Conservation (phyloP, 2,113 vertebrate genomes). For the Dicentrarchus labrax region DNA sequence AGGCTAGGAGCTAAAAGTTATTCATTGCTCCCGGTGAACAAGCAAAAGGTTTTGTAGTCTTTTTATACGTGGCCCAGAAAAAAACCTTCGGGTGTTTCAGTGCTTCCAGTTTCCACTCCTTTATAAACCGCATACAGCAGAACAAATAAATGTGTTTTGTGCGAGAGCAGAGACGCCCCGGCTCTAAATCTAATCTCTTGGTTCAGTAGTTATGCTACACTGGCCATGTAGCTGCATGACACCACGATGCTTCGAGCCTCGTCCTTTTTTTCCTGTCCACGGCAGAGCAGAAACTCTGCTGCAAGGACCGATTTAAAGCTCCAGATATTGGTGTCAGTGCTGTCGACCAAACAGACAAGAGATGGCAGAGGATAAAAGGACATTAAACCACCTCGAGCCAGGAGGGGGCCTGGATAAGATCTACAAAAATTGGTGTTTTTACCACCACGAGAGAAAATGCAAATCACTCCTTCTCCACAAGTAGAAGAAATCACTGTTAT, state of each 20-base stretch:
- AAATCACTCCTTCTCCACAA: slow-evolving; percentile 9
- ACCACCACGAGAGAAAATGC: slow-evolving; percentile 32
- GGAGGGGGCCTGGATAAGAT: slow-evolving; percentile 42
- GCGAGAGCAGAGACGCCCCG: not conserved
- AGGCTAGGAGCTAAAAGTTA: slow-evolving; percentile 39
- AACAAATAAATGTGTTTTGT: slow-evolving; percentile 59
- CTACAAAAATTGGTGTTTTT: slow-evolving; percentile 23
- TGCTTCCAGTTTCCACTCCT: slow-evolving; percentile 40
- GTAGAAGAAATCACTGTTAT: slow-evolving; percentile 34
- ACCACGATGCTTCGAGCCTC: slow-evolving; percentile 20
- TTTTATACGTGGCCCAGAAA: slow-evolving; percentile 31
- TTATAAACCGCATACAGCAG: slow-evolving; percentile 44
- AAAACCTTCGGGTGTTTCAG: slow-evolving; percentile 33
- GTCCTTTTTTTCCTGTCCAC: not conserved
- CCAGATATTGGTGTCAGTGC: slow-evolving; percentile 42
- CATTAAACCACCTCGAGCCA: slow-evolving; percentile 47
- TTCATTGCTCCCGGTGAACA: slow-evolving; percentile 39
- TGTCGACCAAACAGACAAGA: slow-evolving; percentile 40
- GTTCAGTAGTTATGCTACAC: slow-evolving; percentile 63
- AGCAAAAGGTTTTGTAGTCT: slow-evolving; percentile 28
- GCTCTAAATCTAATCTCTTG: slow-evolving; percentile 63
- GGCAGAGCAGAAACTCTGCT: slow-evolving; percentile 32
- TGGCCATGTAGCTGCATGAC: slow-evolving; percentile 54
- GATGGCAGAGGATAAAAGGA: slow-evolving; percentile 49
- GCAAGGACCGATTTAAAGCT: slow-evolving; percentile 45